Conservation (phyloP, 2,888 invertebrate species). For the Acleris holmiana region DNA sequence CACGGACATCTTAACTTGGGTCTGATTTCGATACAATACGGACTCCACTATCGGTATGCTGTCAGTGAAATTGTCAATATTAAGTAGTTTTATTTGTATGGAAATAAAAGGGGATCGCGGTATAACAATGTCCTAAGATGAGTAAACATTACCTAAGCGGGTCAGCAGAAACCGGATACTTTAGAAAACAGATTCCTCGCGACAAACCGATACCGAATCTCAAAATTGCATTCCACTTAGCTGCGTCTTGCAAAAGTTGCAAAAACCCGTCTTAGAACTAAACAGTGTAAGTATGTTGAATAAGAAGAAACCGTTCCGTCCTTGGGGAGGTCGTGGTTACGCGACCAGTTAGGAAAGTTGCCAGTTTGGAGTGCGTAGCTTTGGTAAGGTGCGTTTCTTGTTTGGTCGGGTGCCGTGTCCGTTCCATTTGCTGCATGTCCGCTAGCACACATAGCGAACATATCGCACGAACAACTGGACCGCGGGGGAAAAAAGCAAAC, state of each 20-base stretch:
- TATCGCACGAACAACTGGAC: slow-evolving; percentile 80
- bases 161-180: slow-evolving; percentile 35
- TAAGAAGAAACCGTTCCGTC: slow-evolving; percentile 75
- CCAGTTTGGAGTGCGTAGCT: slow-evolving; percentile 3
- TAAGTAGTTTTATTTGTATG: no score
- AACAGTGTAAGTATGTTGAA: slow-evolving; percentile 55
- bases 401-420: slow-evolving; percentile 65
- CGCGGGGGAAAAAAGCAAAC: slow-evolving; percentile 74
- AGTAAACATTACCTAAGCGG: slow-evolving; percentile 29
- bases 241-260: slow-evolving; percentile 72
- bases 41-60: no score
- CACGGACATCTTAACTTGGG: no score
- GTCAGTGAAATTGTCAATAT: no score
- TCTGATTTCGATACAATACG: no score
- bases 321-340: slow-evolving; percentile 75
- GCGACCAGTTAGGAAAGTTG: slow-evolving; percentile 43
- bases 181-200: slow-evolving; percentile 39
- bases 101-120: background rate
- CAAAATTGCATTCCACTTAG: slow-evolving; percentile 51
- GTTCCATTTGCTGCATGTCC: slow-evolving; percentile 80
- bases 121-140: slow-evolving; percentile 17
- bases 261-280: slow-evolving; percentile 68
- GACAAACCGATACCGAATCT: slow-evolving; percentile 41
- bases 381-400: slow-evolving; percentile 50
- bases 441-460: slow-evolving; percentile 80